Conservation (phyloP, 2,113 vertebrate genomes). For the Noturus placidus region DNA sequence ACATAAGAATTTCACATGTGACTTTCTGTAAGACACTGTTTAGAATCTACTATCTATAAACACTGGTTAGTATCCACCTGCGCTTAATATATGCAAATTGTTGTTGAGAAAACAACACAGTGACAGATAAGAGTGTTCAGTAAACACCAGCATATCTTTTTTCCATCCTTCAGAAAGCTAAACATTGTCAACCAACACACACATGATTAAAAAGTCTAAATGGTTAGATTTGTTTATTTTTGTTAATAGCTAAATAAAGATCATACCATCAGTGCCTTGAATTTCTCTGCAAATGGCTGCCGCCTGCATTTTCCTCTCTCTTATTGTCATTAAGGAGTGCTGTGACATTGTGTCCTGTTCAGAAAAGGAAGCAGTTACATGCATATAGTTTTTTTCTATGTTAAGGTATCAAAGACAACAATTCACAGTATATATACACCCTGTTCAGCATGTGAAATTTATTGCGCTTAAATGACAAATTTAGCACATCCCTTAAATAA, state of each 20-base stretch:
- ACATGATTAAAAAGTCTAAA: background rate
- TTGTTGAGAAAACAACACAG: background rate
- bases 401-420: background rate
- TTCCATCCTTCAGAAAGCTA: background rate
- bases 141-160: background rate
- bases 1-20: background rate
- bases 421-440: background rate
- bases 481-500: constrained; percentile 75
- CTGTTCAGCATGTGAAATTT: constrained; percentile 56
- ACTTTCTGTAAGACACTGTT: background rate
- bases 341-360: constrained; percentile 68
- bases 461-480: constrained; percentile 65
- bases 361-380: constrained; percentile 23
- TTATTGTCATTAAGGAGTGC: constrained; percentile 79
- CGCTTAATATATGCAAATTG: background rate
- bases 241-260: constrained; percentile 1
- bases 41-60: background rate
- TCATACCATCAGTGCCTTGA: constrained; percentile 80
- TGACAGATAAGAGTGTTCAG: background rate
- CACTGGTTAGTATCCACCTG: background rate
- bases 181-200: background rate
- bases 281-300: constrained; percentile 90
- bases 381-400: constrained; percentile 1
- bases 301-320: constrained; percentile 87
- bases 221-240: background rate